Conservation (phyloP, 2,113 vertebrate species). For the Pitta sordida region DNA sequence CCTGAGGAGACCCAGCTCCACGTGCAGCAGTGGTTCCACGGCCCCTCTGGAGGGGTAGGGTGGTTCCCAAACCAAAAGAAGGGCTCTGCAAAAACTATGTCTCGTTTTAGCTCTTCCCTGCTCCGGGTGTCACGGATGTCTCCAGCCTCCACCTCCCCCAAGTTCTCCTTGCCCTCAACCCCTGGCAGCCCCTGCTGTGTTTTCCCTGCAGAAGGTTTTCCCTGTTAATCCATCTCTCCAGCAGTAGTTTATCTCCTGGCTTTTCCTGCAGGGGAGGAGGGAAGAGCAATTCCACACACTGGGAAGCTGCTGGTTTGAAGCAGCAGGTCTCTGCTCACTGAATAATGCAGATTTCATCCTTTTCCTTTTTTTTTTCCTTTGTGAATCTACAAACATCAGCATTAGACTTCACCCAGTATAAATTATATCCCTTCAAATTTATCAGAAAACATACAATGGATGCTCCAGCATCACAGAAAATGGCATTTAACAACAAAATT, state of each 20-base stretch:
- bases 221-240: neutral
- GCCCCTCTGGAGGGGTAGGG: neutral
- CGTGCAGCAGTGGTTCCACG: accelerated
- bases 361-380: neutral
- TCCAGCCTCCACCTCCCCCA: neutral
- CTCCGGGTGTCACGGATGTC: neutral
- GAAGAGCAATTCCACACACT: neutral
- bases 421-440: neutral
- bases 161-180: neutral
- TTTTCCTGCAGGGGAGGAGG: neutral
- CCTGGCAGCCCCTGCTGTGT: neutral
- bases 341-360: neutral
- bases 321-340: neutral
- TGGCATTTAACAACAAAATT: neutral
- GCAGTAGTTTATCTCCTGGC: neutral
- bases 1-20: neutral
- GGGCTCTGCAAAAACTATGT: neutral
- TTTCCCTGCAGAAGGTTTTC: neutral
- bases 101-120: neutral
- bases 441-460: neutral
- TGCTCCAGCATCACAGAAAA: neutral
- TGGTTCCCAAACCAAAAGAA: neutral
- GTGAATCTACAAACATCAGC: neutral
- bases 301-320: neutral
- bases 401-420: neutral